Evolutionary conservation across 2,113 vertebrate genomes (phyloP).

Genomic region (Bolborhynchus lineola): DNA sequence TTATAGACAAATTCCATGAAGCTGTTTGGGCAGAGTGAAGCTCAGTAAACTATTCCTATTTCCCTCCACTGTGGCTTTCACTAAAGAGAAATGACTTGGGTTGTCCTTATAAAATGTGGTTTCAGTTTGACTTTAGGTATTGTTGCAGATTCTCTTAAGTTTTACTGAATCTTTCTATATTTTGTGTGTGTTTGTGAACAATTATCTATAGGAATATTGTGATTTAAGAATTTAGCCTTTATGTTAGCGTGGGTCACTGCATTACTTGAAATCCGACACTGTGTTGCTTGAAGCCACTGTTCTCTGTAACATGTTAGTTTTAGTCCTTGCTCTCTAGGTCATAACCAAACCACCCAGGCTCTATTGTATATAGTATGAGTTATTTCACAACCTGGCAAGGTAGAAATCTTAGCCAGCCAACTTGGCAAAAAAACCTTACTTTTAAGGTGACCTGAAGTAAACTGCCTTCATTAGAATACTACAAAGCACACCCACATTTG

Average conservation of each 20-base stretch:
- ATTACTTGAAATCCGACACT: background rate
- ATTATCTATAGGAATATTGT: background rate
- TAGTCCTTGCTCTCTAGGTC: background rate
- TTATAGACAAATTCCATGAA: background rate
- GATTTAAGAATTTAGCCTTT: background rate
- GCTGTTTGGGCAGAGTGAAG: background rate
- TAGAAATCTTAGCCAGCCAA: background rate
- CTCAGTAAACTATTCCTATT: background rate
- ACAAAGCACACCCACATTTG: background rate
- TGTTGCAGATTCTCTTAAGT: background rate
- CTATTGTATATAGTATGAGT: background rate
- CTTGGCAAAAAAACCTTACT: background rate
- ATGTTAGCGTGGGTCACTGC: background rate
- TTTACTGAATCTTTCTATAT: background rate
- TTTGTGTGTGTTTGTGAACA: background rate
- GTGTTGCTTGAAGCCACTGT: background rate
- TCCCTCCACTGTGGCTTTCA: background rate
- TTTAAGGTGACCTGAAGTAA: background rate
- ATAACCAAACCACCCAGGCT: background rate
- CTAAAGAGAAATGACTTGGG: background rate
- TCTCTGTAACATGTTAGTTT: background rate
- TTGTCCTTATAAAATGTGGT: background rate
- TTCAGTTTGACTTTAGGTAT: background rate
- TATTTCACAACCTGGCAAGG: background rate
- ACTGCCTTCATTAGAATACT: background rate